A percentile compares a stretch with the other conserved stretches of the same genome.
Conservation (phyloP, 1,140 invertebrate species). For the Myzus persicae region DNA sequence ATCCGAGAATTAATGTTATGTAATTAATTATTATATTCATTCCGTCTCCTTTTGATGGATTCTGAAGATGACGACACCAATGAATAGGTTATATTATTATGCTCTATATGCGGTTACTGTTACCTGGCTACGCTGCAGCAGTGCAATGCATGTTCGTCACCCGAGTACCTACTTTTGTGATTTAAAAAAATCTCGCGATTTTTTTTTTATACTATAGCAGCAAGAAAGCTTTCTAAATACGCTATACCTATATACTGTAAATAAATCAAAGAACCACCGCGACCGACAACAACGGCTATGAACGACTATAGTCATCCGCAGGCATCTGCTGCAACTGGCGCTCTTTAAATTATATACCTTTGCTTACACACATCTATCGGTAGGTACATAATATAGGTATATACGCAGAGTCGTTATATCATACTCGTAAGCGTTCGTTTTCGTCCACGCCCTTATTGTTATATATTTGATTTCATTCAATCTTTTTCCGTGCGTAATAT, state of each 20-base stretch:
- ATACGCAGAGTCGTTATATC: neutral
- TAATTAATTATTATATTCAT: too few relatives aligned
- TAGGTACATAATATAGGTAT: neutral
- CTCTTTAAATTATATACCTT: conserved; percentile 31
- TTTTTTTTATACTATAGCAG: neutral
- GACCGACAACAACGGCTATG: neutral
- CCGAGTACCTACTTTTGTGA: neutral
- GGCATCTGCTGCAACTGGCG: conserved; percentile 3
- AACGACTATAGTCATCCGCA: neutral
- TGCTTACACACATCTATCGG: neutral
- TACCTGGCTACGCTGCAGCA: neutral
- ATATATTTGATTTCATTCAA: conserved; percentile 38
- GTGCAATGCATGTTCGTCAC: neutral
- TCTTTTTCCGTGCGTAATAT: neutral
- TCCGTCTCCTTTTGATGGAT: too few relatives aligned
- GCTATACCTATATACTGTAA: neutral
- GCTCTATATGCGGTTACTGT: too few relatives aligned
- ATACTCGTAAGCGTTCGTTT: neutral
- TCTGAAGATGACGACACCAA: too few relatives aligned
- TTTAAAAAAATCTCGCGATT: neutral
- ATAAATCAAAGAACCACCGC: neutral
- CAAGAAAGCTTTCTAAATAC: neutral
- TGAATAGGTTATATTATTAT: too few relatives aligned
- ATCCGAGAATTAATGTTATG: too few relatives aligned
- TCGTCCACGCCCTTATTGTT: conserved; percentile 22